A percentile compares a stretch with the other conserved stretches of the same genome.
Evolutionary conservation across 2,888 invertebrate species (phyloP).

Genomic region (Campaea margaritaria): DNA sequence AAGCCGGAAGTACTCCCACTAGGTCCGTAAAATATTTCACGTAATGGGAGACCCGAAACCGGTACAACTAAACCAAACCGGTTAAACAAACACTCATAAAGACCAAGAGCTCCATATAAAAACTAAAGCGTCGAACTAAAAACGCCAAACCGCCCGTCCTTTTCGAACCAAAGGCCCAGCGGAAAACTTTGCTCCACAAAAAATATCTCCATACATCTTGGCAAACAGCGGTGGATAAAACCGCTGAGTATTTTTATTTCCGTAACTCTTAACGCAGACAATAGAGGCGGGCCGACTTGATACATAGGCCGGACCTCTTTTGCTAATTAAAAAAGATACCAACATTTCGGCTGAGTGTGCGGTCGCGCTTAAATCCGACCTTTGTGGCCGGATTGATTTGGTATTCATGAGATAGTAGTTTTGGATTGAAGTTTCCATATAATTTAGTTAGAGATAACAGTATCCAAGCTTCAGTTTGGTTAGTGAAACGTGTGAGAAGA

Average conservation of each 20-base stretch:
- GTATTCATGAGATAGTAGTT: constrained; percentile 28
- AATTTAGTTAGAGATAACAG: background rate
- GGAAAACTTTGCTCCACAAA: constrained; percentile 21
- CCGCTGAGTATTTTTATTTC: constrained; percentile 43
- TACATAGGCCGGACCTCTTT: constrained; percentile 59
- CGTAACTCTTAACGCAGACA: constrained; percentile 45
- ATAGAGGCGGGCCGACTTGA: constrained; percentile 48
- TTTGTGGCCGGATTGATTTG: constrained; percentile 20
- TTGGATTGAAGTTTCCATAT: constrained; percentile 1
- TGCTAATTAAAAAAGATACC: constrained; percentile 69
- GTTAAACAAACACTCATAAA: too few relatives aligned
- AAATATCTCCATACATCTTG: constrained; percentile 38
- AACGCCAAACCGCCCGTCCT: too few relatives aligned
- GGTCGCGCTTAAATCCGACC: constrained; percentile 14
- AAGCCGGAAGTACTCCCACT: too few relatives aligned
- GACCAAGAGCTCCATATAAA: too few relatives aligned
- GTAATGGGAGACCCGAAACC: too few relatives aligned
- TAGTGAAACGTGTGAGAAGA: too few relatives aligned
- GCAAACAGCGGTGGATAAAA: constrained; percentile 29
- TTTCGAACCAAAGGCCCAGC: background rate
- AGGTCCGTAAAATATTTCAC: too few relatives aligned
- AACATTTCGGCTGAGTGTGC: constrained; percentile 25
- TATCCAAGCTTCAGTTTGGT: background rate
- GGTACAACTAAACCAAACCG: too few relatives aligned
- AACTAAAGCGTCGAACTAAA: too few relatives aligned